phyloP scores from a whole-genome alignment of 1,140 invertebrate species.

The Ylistrum balloti region DNA sequence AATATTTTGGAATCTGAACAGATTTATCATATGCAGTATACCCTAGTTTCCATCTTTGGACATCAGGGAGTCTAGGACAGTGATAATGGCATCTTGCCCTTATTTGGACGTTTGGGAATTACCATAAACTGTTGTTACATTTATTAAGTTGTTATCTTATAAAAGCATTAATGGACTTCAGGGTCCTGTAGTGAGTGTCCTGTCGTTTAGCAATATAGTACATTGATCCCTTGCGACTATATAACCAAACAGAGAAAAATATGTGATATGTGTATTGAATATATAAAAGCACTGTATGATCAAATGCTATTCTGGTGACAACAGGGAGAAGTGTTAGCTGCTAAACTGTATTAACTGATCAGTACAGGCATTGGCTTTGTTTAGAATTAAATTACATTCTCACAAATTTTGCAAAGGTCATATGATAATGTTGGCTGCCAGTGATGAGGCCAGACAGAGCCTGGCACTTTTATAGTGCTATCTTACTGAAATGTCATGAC shows the following conservation, averaged over 20 bases:
- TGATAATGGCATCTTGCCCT: not conserved
- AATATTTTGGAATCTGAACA: not conserved
- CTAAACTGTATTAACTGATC: too few species aligned
- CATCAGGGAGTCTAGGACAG: not conserved
- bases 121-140: not conserved
- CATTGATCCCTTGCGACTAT: not conserved
- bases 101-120: slow-evolving; percentile 17
- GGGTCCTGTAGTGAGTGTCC: not conserved
- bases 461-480: too few species aligned
- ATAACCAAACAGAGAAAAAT: not conserved
- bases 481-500: too few species aligned
- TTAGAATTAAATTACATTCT: too few species aligned
- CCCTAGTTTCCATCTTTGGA: not conserved
- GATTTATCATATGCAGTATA: too few species aligned
- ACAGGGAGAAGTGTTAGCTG: not conserved
- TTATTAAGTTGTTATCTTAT: slow-evolving; percentile 31
- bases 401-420: too few species aligned
- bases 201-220: not conserved
- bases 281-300: not conserved
- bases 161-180: not conserved
- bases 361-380: too few species aligned
- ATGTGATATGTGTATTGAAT: not conserved
- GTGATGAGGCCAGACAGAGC: too few species aligned
- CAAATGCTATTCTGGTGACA: not conserved
- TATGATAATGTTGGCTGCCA: too few species aligned